These are phyloP conservation scores for Drosophila tani DNA, from an alignment of 1,140 invertebrate species.

Conservation along the genomic window DNA sequence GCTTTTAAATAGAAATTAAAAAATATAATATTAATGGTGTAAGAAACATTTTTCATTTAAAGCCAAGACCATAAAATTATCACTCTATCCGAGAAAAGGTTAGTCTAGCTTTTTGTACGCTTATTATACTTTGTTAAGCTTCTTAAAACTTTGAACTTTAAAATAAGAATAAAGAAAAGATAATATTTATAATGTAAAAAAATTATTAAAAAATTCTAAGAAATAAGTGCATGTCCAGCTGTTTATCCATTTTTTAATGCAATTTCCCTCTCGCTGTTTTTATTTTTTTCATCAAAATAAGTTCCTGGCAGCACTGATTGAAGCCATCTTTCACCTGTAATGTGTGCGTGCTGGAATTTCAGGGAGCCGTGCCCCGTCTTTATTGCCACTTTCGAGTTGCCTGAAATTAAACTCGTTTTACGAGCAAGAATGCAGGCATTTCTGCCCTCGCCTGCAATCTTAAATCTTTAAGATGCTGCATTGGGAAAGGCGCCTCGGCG, in stretches of 20 bases:
- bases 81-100: too few species aligned
- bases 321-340: constrained; percentile 32
- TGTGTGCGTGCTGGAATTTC: constrained; percentile 65
- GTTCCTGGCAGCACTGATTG: constrained; percentile 8
- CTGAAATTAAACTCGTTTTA: constrained; percentile 78
- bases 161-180: too few species aligned
- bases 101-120: too few species aligned
- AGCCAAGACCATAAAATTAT: too few species aligned
- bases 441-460: constrained; percentile 28
- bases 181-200: too few species aligned
- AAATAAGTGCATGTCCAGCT: background rate
- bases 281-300: background rate
- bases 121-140: too few species aligned
- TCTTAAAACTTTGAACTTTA: too few species aligned
- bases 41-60: too few species aligned
- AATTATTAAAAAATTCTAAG: too few species aligned
- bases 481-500: background rate
- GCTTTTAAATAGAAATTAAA: too few species aligned
- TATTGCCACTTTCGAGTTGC: constrained; percentile 80
- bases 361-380: constrained; percentile 50
- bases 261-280: background rate
- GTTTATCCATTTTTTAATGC: too few species aligned
- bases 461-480: constrained; percentile 59
- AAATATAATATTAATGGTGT: too few species aligned
- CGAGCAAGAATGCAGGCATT: constrained; percentile 66